A percentile compares a stretch with the other conserved stretches of the same genome.
Conservation (phyloP, 2,888 invertebrate species). For the Cosmopolites sordidus region DNA sequence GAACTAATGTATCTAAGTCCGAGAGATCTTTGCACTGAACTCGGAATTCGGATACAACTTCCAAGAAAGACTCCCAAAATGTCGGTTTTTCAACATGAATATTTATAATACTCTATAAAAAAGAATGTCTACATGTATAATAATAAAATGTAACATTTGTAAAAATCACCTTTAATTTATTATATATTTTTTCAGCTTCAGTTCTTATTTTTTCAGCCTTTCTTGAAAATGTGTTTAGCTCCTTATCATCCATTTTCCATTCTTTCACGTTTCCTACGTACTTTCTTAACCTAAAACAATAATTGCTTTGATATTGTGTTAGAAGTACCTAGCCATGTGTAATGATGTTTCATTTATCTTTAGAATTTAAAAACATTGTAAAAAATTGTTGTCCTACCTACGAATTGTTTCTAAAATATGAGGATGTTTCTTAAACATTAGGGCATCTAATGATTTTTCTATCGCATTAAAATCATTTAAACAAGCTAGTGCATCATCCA, state of each 20-base stretch:
- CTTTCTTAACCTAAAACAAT: slow-evolving; percentile 54
- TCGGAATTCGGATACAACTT: slow-evolving; percentile 64
- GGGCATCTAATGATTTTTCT: slow-evolving; percentile 59
- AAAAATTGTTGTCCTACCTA: too few species aligned
- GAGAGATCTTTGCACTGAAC: slow-evolving; percentile 60
- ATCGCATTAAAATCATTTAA: slow-evolving; percentile 54
- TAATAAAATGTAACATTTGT: background rate
- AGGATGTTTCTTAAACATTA: slow-evolving; percentile 80
- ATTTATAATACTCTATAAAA: slow-evolving; percentile 57
- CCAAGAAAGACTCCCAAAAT: slow-evolving; percentile 65
- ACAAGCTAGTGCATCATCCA: slow-evolving; percentile 65
- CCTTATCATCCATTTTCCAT: slow-evolving; percentile 64
- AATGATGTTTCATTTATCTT: too few species aligned
- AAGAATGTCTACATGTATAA: too few species aligned
- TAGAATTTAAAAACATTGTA: too few species aligned
- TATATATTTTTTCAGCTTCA: slow-evolving; percentile 61
- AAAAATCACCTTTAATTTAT: slow-evolving; percentile 52
- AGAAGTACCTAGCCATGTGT: too few species aligned
- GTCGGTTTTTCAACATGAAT: slow-evolving; percentile 55
- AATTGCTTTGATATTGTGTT: background rate
- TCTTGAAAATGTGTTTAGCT: slow-evolving; percentile 59
- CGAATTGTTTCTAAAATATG: slow-evolving; percentile 74
- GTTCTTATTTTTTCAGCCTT: slow-evolving; percentile 67
- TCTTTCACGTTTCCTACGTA: slow-evolving; percentile 75
- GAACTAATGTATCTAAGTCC: slow-evolving; percentile 56